phyloP scores from a whole-genome alignment of 2,888 invertebrate genomes.

The Amaurobius ferox region DNA sequence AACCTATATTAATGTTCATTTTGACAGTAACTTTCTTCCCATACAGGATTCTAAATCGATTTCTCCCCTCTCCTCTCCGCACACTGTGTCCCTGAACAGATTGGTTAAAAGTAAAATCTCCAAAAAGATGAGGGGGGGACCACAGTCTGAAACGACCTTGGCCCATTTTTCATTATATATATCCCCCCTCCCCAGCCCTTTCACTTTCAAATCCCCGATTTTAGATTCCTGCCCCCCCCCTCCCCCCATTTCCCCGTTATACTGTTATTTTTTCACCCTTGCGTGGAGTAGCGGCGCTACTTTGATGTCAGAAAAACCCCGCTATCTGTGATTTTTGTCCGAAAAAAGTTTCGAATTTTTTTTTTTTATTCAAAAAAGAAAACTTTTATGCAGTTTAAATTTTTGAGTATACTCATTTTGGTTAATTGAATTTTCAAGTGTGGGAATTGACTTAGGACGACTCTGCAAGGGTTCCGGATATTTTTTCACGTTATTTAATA shows the following conservation, averaged over 20 bases:
- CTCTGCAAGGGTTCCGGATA: too few species aligned
- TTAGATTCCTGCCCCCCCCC: constrained; percentile 51
- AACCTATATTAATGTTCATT: constrained; percentile 66
- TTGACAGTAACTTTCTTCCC: constrained; percentile 35
- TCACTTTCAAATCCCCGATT: constrained; percentile 66
- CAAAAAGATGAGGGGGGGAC: constrained; percentile 14
- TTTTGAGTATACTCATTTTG: constrained; percentile 9
- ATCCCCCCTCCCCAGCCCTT: constrained; percentile 32
- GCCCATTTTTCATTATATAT: constrained; percentile 46
- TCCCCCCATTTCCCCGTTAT: constrained; percentile 43
- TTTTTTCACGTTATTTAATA: too few species aligned
- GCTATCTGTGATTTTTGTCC: constrained; percentile 22
- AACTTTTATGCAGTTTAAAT: background rate
- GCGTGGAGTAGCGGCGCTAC: constrained; percentile 42
- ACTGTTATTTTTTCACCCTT: constrained; percentile 19
- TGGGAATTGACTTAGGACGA: constrained; percentile 7
- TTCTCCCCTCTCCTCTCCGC: constrained; percentile 29
- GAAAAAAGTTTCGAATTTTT: constrained; percentile 22
- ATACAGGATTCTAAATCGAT: constrained; percentile 18
- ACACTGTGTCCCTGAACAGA: constrained; percentile 33
- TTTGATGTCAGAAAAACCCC: constrained; percentile 63
- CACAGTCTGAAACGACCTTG: constrained; percentile 55
- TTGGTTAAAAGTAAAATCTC: constrained; percentile 60
- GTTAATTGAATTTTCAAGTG: constrained; percentile 58
- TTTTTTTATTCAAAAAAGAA: background rate